Conservation (phyloP, 2,113 vertebrate species). For the Entosphenus tridentatus region DNA sequence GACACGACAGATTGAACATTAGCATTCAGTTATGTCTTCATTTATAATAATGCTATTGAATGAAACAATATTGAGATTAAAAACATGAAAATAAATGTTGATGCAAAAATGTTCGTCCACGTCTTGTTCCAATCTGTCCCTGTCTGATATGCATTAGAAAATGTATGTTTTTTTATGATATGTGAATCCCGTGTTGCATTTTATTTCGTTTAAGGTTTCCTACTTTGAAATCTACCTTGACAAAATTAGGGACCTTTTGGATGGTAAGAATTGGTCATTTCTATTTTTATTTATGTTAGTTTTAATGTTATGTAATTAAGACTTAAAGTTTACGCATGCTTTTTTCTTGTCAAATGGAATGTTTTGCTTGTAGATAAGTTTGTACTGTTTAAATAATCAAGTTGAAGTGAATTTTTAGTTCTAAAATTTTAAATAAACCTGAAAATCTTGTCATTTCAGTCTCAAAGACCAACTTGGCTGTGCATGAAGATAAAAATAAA, state of each 20-base stretch:
- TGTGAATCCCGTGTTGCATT: background rate
- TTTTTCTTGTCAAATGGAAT: no score
- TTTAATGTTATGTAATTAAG: no score
- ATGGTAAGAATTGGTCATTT: background rate
- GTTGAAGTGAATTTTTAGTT: no score
- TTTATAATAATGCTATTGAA: no score
- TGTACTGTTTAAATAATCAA: no score
- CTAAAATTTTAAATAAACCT: no score
- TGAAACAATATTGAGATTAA: no score
- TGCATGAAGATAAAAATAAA: slow-evolving; percentile 63
- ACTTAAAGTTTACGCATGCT: no score
- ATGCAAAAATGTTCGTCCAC: background rate
- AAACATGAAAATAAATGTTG: background rate
- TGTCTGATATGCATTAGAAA: background rate
- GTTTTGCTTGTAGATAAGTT: no score
- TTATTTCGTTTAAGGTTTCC: slow-evolving; percentile 1
- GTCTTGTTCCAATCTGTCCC: background rate
- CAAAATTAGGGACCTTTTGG: slow-evolving; percentile 2
- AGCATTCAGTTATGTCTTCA: no score
- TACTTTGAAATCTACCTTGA: slow-evolving; percentile 6
- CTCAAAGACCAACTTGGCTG: slow-evolving; percentile 52
- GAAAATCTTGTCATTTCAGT: slow-evolving; percentile 18
- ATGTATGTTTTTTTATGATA: background rate
- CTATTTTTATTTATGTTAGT: no score
- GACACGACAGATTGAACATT: no score